phyloP scores from a whole-genome alignment of 1,140 invertebrate genomes.

The Scaptomyza montana region DNA sequence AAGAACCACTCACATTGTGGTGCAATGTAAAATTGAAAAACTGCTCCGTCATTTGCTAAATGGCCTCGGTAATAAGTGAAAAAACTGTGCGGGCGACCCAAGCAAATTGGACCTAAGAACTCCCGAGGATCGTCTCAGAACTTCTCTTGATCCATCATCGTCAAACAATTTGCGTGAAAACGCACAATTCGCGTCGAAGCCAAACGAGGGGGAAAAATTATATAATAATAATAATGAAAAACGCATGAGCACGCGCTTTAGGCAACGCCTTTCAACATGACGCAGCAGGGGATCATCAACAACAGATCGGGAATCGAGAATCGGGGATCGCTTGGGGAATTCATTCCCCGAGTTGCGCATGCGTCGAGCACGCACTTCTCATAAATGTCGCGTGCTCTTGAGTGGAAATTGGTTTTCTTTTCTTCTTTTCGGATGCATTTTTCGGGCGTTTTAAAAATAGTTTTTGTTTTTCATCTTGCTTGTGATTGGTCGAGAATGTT shows the following conservation, averaged over 20 bases:
- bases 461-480: conserved; percentile 25
- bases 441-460: conserved; percentile 60
- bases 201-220: conserved; percentile 40
- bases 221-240: conserved; percentile 75
- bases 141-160: conserved; percentile 60
- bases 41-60: conserved; percentile 77
- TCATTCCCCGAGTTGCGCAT: conserved; percentile 40
- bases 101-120: conserved; percentile 54
- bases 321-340: conserved; percentile 42
- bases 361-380: conserved; percentile 54
- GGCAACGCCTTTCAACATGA: conserved; percentile 51
- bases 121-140: conserved; percentile 13
- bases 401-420: conserved; percentile 43
- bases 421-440: conserved; percentile 13
- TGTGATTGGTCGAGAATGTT: conserved; percentile 51
- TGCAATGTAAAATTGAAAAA: conserved; percentile 40
- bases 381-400: conserved; percentile 64
- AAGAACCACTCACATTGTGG: conserved; percentile 19
- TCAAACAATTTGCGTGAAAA: conserved; percentile 69
- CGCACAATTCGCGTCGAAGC: conserved; percentile 61
- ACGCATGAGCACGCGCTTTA: conserved; percentile 53
- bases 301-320: conserved; percentile 8
- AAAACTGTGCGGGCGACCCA: conserved; percentile 65
- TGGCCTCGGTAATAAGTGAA: conserved; percentile 46
- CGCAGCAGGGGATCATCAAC: conserved; percentile 46